Conservation (phyloP, 1,140 invertebrate genomes). For the Archegozetes longisetosus region DNA sequence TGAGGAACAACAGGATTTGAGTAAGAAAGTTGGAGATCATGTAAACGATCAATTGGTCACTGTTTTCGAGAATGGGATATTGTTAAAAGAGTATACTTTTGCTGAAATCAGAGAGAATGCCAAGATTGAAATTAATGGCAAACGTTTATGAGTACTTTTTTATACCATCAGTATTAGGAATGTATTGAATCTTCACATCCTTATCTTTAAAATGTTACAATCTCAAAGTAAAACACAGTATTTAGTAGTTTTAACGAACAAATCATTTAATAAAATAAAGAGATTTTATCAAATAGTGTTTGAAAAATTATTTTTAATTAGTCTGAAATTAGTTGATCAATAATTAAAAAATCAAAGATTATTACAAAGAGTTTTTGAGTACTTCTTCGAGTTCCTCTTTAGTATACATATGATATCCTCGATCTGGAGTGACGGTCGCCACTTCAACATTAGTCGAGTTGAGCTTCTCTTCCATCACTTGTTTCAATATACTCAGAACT, state of each 20-base stretch:
- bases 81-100: background rate
- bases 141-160: background rate
- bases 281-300: too few relatives aligned
- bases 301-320: too few relatives aligned
- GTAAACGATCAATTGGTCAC: background rate
- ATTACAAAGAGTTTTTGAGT: too few relatives aligned
- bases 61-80: background rate
- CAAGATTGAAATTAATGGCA: background rate
- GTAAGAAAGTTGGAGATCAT: background rate
- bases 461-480: constrained; percentile 99
- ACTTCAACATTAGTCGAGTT: constrained; percentile 93
- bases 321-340: too few relatives aligned
- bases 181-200: too few relatives aligned
- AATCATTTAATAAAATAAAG: too few relatives aligned
- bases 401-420: constrained; percentile 73
- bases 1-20: background rate
- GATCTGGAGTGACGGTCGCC: constrained; percentile 70
- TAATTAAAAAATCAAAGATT: too few relatives aligned
- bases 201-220: too few relatives aligned
- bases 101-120: background rate
- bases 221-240: too few relatives aligned
- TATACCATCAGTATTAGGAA: too few relatives aligned
- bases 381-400: constrained; percentile 66
- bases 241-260: too few relatives aligned
- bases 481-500: constrained; percentile 86